Evolutionary conservation across 92 coral and sea anemone species (phyloP), one percentile per base, ranked within the genome.

Genomic region (Siderastrea radians): DNA sequence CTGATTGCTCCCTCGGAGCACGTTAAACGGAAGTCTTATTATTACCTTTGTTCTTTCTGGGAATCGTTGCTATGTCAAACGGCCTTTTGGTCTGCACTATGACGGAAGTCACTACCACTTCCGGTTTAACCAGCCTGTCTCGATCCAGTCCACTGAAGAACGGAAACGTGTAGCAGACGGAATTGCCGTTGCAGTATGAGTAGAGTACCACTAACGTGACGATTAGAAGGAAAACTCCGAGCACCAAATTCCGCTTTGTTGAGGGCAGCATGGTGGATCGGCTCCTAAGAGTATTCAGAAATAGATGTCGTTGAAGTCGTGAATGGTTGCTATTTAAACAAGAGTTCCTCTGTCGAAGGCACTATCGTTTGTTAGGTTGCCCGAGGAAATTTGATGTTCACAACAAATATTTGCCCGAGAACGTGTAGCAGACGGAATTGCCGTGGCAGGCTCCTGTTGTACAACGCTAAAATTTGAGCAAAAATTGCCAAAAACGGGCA

Each of bases 101-200:
- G 16, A 88, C 91, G 43, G 95, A 92, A 78, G 94, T 91, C 77
- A 95, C 81, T 3, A 92, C 79, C 55, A 90, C 59, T 19, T 90
- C 92, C 12, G 92, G 71, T 58, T 86, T 71, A 1, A 26, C 53
- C 45, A 74, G 64, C 54, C 90, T 43, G 78, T 86, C 92, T 67
- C 85, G 91, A 19, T 85, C 86, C 78, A 89, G 53, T 84, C 93
- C 92, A 88, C 91, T 93, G 77, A 95, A 83, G 89, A 95, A 80
- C 50, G 98, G 98, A 80, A 95, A 93, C 7, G 98, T 88, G 84
- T 91, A 95, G 92, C 98, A 95, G 3, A 95, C 83, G 5, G 93
- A 81, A 45, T 70, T 86, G 46, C 98, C 98, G 9, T 94, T 92
- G 84, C 98, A 95, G 80, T 95, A 93, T 3, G 98, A 95, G 72